Evolutionary conservation across 2,113 vertebrate genomes (phyloP).

Genomic region (Oncorhynchus kisutch): DNA sequence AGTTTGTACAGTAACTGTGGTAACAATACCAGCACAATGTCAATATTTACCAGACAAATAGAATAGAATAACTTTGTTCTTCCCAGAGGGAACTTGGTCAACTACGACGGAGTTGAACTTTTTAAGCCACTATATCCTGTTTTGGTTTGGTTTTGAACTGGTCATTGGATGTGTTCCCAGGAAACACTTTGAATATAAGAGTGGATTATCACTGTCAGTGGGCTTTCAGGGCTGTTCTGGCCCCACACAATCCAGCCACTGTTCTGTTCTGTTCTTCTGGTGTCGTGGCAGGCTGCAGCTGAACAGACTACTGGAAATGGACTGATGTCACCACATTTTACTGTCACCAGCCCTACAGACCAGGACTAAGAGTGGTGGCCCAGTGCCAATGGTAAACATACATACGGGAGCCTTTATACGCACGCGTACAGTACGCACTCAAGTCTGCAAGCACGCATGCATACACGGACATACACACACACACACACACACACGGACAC

Average conservation of each 20-base stretch:
- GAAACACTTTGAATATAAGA: background rate
- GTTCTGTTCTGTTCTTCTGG: constrained; percentile 4
- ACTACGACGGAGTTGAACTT: background rate
- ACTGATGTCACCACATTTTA: background rate
- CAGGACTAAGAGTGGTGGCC: background rate
- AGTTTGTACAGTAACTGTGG: constrained; percentile 10
- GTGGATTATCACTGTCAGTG: constrained; percentile 4
- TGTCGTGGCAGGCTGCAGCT: no score
- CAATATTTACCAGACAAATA: constrained; percentile 39
- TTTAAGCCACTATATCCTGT: background rate
- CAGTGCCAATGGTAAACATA: no score
- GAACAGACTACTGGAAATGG: background rate
- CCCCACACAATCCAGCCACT: constrained; percentile 8
- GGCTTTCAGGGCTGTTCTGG: background rate
- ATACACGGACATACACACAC: background rate
- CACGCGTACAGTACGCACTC: background rate
- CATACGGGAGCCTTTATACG: background rate
- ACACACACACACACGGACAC: no score
- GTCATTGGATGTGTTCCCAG: background rate
- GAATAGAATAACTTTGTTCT: background rate
- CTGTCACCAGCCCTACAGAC: background rate
- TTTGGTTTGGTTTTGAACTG: background rate
- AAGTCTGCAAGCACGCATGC: background rate
- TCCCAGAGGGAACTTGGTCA: background rate
- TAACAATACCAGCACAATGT: constrained; percentile 30